Conservation (phyloP, 2,888 invertebrate genomes). For the Limenitis camilla region DNA sequence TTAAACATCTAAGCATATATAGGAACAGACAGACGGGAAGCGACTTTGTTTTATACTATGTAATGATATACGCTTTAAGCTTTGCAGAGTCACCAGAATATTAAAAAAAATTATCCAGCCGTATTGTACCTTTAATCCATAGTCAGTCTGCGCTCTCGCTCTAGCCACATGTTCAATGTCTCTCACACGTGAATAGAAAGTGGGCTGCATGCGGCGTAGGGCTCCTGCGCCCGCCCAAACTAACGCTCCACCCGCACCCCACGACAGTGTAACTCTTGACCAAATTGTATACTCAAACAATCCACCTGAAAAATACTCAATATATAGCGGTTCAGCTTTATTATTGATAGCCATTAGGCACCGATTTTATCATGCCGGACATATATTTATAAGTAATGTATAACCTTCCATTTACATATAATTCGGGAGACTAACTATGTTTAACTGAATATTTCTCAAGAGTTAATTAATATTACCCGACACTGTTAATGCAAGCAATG, state of each 20-base stretch:
- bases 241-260: slow-evolving; percentile 80
- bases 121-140: slow-evolving; percentile 82
- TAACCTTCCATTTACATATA: no score
- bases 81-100: no score
- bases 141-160: slow-evolving; percentile 80
- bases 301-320: slow-evolving; percentile 61
- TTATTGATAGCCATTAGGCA: no score
- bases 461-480: slow-evolving; percentile 48
- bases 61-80: no score
- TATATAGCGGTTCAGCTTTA: no score
- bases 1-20: no score
- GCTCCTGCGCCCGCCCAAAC: slow-evolving; percentile 82
- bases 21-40: no score
- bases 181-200: slow-evolving; percentile 68
- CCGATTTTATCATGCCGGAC: no score
- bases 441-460: neutral
- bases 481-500: slow-evolving; percentile 80
- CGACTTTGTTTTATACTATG: no score
- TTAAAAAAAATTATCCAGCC: no score
- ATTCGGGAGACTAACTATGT: neutral
- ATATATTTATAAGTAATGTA: no score
- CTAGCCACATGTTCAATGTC: slow-evolving; percentile 86
- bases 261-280: slow-evolving; percentile 87
- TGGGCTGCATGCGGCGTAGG: slow-evolving; percentile 52
- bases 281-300: slow-evolving; percentile 84